Evolutionary conservation across 37 sponge, comb jelly and placozoan species (phyloP).

Genomic region (Geodia barretti): DNA sequence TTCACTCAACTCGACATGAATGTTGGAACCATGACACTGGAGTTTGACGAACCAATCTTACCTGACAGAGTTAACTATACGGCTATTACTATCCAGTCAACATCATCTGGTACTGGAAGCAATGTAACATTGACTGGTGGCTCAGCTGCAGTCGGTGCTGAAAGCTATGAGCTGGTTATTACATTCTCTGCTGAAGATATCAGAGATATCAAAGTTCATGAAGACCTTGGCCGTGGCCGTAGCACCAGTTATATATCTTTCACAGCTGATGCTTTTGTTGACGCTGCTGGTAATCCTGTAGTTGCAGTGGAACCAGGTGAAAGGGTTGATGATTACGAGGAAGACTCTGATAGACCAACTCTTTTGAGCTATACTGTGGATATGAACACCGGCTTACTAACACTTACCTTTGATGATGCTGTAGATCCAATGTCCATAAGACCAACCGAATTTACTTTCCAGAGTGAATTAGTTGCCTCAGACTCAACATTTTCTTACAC

Average conservation of each 20-base stretch:
- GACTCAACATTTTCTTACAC: conserved; percentile 35
- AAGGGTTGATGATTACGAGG: conserved; percentile 21
- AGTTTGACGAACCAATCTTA: conserved; percentile 83
- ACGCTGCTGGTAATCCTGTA: conserved; percentile 76
- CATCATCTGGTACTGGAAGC: conserved; percentile 17
- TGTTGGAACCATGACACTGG: conserved; percentile 50
- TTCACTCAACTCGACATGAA: conserved; percentile 86
- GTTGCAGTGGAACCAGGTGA: conserved; percentile 10
- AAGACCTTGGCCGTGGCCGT: conserved; percentile 38
- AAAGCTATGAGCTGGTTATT: conserved; percentile 42
- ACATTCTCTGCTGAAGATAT: conserved; percentile 65
- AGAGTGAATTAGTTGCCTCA: conserved; percentile 37
- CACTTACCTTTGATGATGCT: conserved; percentile 81
- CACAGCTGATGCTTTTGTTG: conserved; percentile 61
- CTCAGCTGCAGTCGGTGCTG: conserved; percentile 26
- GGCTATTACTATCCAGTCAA: conserved; percentile 57
- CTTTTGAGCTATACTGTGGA: conserved; percentile 58
- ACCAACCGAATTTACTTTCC: conserved; percentile 63
- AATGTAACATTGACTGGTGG: conserved; percentile 48
- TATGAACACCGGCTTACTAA: conserved; percentile 45
- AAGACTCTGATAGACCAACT: conserved; percentile 54
- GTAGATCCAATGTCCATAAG: conserved; percentile 57
- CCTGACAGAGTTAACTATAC: conserved; percentile 56
- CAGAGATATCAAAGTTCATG: conserved; percentile 50
- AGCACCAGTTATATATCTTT: conserved; percentile 47